phyloP scores from a whole-genome alignment of 2,888 invertebrate genomes.

The Drosophila pseudotakahashii region DNA sequence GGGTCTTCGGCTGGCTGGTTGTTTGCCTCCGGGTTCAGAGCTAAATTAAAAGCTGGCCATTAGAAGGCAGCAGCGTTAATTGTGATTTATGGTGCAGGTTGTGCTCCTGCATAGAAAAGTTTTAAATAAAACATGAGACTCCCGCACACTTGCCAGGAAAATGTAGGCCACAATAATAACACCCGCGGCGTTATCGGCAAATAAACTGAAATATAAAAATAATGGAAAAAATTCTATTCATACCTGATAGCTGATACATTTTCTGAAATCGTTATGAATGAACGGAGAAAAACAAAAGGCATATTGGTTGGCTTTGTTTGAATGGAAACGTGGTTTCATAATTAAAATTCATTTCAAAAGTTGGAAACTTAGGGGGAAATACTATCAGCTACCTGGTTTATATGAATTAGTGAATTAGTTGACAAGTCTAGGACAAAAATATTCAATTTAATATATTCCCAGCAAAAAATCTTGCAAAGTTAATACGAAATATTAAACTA shows the following conservation, averaged over 20 bases:
- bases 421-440: no score
- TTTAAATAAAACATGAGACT: constrained; percentile 16
- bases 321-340: background rate
- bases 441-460: no score
- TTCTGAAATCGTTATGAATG: background rate
- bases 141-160: background rate
- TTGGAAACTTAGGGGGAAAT: background rate
- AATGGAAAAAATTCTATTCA: background rate
- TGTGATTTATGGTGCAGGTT: constrained; percentile 52
- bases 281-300: background rate
- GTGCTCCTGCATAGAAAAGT: constrained; percentile 5
- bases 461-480: no score
- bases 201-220: background rate
- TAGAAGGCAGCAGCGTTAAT: constrained; percentile 40
- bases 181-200: background rate
- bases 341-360: background rate
- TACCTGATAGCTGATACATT: background rate
- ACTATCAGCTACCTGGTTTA: background rate
- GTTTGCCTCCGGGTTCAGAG: constrained; percentile 32
- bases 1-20: constrained; percentile 6
- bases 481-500: no score
- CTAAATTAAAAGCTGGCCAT: constrained; percentile 49
- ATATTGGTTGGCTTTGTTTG: no score
- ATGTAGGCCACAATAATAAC: background rate
- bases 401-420: no score